Base-by-base conservation (phyloP, 2,797 vertebrate genomes). In the Sebastes jordani region DNA sequence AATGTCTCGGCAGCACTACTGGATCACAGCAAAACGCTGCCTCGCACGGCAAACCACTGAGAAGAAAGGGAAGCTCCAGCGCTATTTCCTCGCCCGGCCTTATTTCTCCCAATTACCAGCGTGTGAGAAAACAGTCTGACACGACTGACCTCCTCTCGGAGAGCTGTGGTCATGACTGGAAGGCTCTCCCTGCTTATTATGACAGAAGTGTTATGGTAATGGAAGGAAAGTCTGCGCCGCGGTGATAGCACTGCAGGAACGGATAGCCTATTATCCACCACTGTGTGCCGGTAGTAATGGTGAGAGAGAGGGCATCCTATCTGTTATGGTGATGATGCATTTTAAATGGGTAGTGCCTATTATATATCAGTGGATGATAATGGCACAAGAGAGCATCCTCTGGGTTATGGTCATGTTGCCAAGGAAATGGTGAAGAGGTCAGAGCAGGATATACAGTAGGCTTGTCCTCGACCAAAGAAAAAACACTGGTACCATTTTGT, bases 151-250 rank as follows among this genome's bases (percentile, higher is more conserved):
- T 90, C 86, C 81, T 89, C 85, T 84, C 52, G 2, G 52, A 78
- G 82, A 75, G 84, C 85, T 11, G 81, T 67, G 86, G 88, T 89
- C 87, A 81, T 83, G 84, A 91, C 90, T 83, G 87, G 80, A 56
- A 87, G 91, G 78, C 83, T 90, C 88, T 86, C 80, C 77, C 78
- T 71, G 76, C 89, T 87, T 91, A 89, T 93, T 92, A 93, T 85
- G 84, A 86, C 88, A 84, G 78, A 74, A 86, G 90, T 85, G 87
- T 86, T 87, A 92, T 90, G 89, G 86, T 91, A 91, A 94, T 93
- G 84, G 92, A 69, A 67, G 72, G 75, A 80, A 86, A 82, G 90
- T 84, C 89, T 93, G 92, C 74, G 16, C 59, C 4, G 34, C 20
- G 69, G 84, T 20, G 88, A 92, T 92, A 92, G 91, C 91, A 4